Evolutionary conservation across 1,140 invertebrate species (phyloP).

Genomic region (Schmidtea mediterranea): DNA sequence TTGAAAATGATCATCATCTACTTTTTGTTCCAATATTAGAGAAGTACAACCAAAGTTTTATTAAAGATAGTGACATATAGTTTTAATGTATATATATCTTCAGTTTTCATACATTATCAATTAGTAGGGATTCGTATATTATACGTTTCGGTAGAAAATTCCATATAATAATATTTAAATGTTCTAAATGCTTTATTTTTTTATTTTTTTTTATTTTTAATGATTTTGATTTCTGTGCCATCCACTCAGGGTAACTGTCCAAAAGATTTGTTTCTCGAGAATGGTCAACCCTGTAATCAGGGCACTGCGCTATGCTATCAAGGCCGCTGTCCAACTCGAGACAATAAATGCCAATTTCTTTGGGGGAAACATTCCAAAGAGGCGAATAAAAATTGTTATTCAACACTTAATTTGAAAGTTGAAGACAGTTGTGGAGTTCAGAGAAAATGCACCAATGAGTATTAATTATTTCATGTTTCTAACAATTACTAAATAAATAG

Average conservation of each 20-base stretch:
- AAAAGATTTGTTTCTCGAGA: neutral
- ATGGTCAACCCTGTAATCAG: neutral
- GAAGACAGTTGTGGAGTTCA: neutral
- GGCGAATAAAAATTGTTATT: slow-evolving; percentile 2
- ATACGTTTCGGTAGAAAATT: too few relatives aligned
- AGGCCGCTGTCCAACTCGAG: slow-evolving; percentile 1
- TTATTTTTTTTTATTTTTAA: neutral
- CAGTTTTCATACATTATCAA: too few relatives aligned
- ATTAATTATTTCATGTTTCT: too few relatives aligned
- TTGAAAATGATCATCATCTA: too few relatives aligned
- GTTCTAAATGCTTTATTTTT: too few relatives aligned
- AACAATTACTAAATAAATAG: too few relatives aligned
- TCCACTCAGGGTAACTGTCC: neutral
- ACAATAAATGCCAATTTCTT: neutral
- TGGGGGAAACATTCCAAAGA: neutral
- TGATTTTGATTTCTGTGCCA: neutral
- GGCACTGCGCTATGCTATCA: neutral
- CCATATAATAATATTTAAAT: too few relatives aligned
- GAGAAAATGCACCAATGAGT: neutral
- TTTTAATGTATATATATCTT: too few relatives aligned
- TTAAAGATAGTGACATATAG: too few relatives aligned
- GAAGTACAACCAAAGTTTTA: too few relatives aligned
- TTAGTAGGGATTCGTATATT: too few relatives aligned
- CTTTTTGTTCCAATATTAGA: too few relatives aligned
- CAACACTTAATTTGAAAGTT: neutral